phyloP scores from a whole-genome alignment of 30 jellyfish, hydroid and myxozoan species.

The Turritopsis rubra region DNA sequence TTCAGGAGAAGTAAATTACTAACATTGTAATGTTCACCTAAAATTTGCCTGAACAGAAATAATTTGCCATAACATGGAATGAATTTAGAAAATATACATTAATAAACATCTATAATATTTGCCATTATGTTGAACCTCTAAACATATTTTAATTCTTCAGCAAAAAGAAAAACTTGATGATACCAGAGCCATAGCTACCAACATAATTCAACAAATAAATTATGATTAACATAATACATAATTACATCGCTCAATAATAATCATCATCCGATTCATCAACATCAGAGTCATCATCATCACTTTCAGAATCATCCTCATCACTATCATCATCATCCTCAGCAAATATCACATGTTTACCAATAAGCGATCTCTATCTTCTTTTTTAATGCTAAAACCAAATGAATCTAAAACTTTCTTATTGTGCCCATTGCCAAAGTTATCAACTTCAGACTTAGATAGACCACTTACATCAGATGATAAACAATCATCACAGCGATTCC shows the following conservation, averaged over 20 bases:
- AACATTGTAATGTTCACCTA: too few species aligned
- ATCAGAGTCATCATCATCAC: not conserved
- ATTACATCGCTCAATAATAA: too few species aligned
- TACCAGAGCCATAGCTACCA: too few species aligned
- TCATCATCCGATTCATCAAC: not conserved
- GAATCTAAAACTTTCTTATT: not conserved
- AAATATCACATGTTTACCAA: not conserved
- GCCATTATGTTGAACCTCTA: not conserved
- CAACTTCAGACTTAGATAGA: not conserved
- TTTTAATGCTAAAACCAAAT: not conserved
- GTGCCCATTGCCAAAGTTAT: not conserved
- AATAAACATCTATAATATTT: not conserved
- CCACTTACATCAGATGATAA: not conserved
- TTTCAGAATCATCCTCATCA: not conserved
- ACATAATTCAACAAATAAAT: too few species aligned
- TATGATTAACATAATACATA: too few species aligned
- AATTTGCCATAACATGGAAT: too few species aligned
- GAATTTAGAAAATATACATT: not conserved
- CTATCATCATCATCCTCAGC: not conserved
- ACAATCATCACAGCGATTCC: not conserved
- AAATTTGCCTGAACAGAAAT: too few species aligned
- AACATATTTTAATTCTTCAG: not conserved
- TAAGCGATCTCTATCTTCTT: not conserved
- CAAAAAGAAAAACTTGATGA: too few species aligned
- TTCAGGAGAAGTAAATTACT: too few species aligned